Conservation (phyloP, 1,140 invertebrate species). For the Bombus difficillimus region DNA sequence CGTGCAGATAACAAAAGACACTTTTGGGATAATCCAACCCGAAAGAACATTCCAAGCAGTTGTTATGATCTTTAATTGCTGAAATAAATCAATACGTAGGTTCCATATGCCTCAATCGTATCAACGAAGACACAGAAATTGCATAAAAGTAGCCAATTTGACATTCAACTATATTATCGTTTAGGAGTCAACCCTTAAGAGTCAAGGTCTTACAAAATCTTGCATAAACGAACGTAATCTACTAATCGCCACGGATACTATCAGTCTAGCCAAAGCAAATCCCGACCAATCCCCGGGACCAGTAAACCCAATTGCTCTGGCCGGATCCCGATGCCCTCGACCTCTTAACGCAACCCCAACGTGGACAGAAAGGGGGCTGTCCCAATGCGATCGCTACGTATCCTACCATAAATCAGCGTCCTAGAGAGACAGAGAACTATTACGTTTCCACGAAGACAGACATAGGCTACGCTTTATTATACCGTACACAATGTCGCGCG, state of each 20-base stretch:
- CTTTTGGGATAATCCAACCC: too few relatives aligned
- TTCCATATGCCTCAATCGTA: too few relatives aligned
- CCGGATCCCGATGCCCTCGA: conserved; percentile 16
- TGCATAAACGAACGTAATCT: background rate
- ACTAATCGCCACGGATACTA: background rate
- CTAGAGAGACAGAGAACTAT: conserved; percentile 55
- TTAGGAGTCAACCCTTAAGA: too few relatives aligned
- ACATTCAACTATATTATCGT: too few relatives aligned
- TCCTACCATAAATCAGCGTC: conserved; percentile 64
- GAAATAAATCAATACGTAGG: too few relatives aligned
- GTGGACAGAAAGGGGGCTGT: conserved; percentile 50
- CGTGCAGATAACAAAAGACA: too few relatives aligned
- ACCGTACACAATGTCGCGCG: conserved; percentile 67
- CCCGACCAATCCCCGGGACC: background rate
- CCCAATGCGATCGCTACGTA: conserved; percentile 47
- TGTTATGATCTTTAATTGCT: too few relatives aligned
- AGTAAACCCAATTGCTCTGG: conserved; percentile 24
- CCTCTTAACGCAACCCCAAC: conserved; percentile 45
- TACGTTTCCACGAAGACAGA: conserved; percentile 59
- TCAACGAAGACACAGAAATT: too few relatives aligned
- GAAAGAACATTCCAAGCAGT: too few relatives aligned
- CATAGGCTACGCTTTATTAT: conserved; percentile 68
- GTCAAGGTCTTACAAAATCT: too few relatives aligned
- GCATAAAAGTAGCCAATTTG: too few relatives aligned
- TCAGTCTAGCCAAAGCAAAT: background rate